A percentile compares a stretch with the other conserved stretches of the same genome.
phyloP scores from a whole-genome alignment of 2,888 invertebrate species.

The Polyommatus icarus region DNA sequence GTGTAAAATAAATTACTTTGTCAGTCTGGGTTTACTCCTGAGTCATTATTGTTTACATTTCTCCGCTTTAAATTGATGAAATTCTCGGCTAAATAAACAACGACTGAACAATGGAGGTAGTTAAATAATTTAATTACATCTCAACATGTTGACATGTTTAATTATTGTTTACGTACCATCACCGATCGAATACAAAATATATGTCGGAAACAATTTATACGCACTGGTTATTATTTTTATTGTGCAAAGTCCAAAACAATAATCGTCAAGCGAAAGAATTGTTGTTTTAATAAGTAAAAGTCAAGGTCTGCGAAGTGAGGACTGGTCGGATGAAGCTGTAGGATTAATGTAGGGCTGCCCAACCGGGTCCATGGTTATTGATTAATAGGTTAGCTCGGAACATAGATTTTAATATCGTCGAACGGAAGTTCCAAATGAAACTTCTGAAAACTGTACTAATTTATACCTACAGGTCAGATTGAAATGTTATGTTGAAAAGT shows the following conservation, averaged over 20 bases:
- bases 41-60: not conserved
- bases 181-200: conserved; percentile 7
- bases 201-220: conserved; percentile 32
- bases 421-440: too few relatives aligned
- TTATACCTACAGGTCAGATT: too few relatives aligned
- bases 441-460: too few relatives aligned
- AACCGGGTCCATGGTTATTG: too few relatives aligned
- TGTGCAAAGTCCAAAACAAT: conserved; percentile 35
- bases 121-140: conserved; percentile 16
- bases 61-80: not conserved
- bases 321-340: conserved; percentile 34
- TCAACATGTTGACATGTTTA: conserved; percentile 24
- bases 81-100: conserved; percentile 5
- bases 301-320: conserved; percentile 38
- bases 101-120: not conserved
- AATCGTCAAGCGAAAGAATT: conserved; percentile 39
- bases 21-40: not conserved
- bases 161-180: conserved; percentile 7
- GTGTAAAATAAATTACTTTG: not conserved
- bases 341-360: conserved; percentile 16
- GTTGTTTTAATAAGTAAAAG: conserved; percentile 41
- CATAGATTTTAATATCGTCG: too few relatives aligned
- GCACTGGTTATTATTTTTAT: conserved; percentile 31
- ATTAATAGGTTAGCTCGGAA: too few relatives aligned
- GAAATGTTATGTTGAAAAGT: too few relatives aligned